phyloP scores from a whole-genome alignment of 2,888 invertebrate species.

The Drosophila hamatofila region DNA sequence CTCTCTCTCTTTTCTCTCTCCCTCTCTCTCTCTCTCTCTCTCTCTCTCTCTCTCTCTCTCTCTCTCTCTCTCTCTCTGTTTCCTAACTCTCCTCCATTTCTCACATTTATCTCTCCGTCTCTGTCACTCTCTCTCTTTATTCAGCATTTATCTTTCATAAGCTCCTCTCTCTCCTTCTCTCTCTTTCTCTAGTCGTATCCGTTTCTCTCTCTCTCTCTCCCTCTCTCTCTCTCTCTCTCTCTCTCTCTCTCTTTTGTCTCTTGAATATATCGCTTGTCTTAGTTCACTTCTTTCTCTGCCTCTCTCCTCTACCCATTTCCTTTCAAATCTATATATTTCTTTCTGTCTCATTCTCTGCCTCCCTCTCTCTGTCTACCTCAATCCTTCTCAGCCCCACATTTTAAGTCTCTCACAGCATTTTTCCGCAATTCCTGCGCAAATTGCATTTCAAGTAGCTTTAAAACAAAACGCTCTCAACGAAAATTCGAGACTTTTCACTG shows the following conservation, averaged over 20 bases:
- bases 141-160: too few species aligned
- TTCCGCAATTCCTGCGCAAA: background rate
- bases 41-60: background rate
- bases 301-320: background rate
- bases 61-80: too few species aligned
- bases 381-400: background rate
- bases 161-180: too few species aligned
- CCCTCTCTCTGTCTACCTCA: background rate
- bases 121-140: too few species aligned
- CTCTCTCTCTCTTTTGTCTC: too few species aligned
- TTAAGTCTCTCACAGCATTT: background rate
- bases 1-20: too few species aligned
- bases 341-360: background rate
- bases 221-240: background rate
- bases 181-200: too few species aligned
- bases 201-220: background rate
- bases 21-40: too few species aligned
- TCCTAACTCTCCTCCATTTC: too few species aligned
- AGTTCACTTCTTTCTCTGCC: fast-evolving
- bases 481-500: constrained; percentile 31
- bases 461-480: background rate
- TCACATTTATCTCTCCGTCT: too few species aligned
- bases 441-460: constrained; percentile 36
- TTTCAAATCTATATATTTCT: too few species aligned
- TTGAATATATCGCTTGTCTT: background rate